phyloP scores from a whole-genome alignment of 2,797 vertebrate genomes.

The Cossypha caffra region DNA sequence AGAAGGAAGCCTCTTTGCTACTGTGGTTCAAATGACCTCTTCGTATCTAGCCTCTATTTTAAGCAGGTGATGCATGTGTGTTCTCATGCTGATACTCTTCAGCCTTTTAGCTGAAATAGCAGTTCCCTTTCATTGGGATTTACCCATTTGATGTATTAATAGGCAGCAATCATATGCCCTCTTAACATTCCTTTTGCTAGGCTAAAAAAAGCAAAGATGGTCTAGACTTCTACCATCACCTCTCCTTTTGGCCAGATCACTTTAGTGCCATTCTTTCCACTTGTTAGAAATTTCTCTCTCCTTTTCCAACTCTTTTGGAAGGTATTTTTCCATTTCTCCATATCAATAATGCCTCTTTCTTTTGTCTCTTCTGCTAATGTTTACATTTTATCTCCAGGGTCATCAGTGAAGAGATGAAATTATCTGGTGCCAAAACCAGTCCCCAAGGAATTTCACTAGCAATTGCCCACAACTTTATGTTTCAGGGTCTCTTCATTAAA shows the following conservation, averaged over 20 bases:
- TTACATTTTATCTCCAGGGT: constrained; percentile 15
- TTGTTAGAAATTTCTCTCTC: not conserved
- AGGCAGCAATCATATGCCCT: constrained; percentile 47
- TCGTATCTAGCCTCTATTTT: constrained; percentile 41
- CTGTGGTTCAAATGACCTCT: not conserved
- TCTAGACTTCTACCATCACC: not conserved
- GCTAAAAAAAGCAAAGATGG: constrained; percentile 25
- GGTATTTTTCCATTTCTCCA: not conserved
- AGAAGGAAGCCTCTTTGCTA: not conserved
- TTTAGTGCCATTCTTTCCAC: not conserved
- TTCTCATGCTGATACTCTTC: constrained; percentile 22
- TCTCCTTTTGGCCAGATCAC: not conserved
- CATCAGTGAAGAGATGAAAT: not conserved
- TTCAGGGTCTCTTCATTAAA: not conserved
- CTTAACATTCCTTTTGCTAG: constrained; percentile 42
- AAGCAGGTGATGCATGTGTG: not conserved
- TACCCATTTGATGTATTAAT: constrained; percentile 55
- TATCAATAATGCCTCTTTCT: not conserved
- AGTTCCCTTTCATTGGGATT: constrained; percentile 37
- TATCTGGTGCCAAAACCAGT: not conserved
- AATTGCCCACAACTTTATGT: not conserved
- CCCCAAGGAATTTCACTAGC: not conserved
- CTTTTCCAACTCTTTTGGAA: not conserved
- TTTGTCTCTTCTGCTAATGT: not conserved
- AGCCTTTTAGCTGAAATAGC: constrained; percentile 44